Base-by-base conservation (phyloP, 2,888 invertebrate species). In the Ptychoptera contaminata region DNA sequence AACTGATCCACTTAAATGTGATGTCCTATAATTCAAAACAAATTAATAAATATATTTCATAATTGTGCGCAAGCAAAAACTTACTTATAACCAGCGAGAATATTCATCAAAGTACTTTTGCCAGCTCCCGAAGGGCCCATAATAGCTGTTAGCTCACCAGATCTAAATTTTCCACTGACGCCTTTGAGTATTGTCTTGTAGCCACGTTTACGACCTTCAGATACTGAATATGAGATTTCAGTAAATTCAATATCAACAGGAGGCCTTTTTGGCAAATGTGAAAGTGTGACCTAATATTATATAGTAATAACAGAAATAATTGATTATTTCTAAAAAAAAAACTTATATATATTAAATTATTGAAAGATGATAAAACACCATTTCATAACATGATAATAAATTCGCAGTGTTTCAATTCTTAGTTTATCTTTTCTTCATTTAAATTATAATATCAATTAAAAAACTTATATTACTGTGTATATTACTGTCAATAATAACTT, bases 131-230 rank as follows among this genome's bases (percentile, higher is more conserved):
- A 92, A 30, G 94, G 93, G 31, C 94, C 94, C 92, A 94, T 92
- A 47, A 94, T 92, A 30, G 91, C 93, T 1, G 91, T 90, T 53
- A 94, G 70, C 59, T 92, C 87, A n/a, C 93, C 88, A 49, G 85
- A 86, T 53, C 76, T 73, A 62, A 92, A 90, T 58, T 82, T 82
- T 8, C 94, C 94, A 56, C 83, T 86, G 46, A 94, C 81, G 54
- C 82, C 77, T 67, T 90, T 91, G 53, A 91, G 68, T 55, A 92
- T 79, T 11, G 85, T 82, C 65, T 92, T 92, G 62, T 81, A 82
- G 8, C 86, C 86, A 51, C 81, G 72, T 60, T 77, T 74, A 50
- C 82, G 70, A 14, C 86, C 83, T 56, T 90, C 88, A 41, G 87
- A 82, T 43, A 93, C 87, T 12, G 86, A 85, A 68, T 91, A 93